phyloP scores from a whole-genome alignment of 2,888 invertebrate genomes.

The Dicyrtoma fusca region DNA sequence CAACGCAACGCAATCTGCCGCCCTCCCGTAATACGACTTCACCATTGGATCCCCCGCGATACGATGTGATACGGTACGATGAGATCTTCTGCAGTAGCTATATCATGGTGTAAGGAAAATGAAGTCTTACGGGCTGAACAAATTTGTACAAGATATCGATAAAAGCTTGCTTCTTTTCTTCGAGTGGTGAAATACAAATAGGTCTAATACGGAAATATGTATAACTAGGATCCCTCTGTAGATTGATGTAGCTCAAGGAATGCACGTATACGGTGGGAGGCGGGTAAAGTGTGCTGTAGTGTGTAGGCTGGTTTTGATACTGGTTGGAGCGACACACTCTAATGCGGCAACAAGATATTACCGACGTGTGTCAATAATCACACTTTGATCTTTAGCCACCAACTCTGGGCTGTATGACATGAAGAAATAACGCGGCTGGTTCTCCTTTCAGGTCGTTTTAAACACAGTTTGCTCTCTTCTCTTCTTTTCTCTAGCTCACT shows the following conservation, averaged over 20 bases:
- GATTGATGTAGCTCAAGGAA: neutral
- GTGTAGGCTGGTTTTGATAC: neutral
- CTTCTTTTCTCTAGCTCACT: neutral
- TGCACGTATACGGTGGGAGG: neutral
- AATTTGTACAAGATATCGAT: slow-evolving; percentile 37
- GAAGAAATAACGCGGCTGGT: neutral
- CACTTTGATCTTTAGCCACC: slow-evolving; percentile 32
- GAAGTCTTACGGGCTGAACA: slow-evolving; percentile 32
- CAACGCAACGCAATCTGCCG: neutral
- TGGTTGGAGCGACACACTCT: slow-evolving; percentile 8
- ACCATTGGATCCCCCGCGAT: too few relatives aligned
- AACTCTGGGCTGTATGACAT: slow-evolving; percentile 7
- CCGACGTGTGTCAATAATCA: slow-evolving; percentile 31
- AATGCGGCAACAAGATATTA: slow-evolving; percentile 32
- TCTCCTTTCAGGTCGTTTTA: neutral
- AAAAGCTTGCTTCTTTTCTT: slow-evolving; percentile 24
- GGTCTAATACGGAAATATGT: neutral
- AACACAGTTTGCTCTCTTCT: neutral
- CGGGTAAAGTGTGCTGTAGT: too few relatives aligned
- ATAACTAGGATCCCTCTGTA: neutral
- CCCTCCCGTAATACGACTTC: neutral
- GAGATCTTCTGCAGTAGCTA: neutral
- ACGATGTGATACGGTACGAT: neutral
- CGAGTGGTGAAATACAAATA: neutral
- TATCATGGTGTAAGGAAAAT: slow-evolving; percentile 2